Evolutionary conservation across 2,888 invertebrate genomes (phyloP).

Genomic region (Trichopoda pennipes): DNA sequence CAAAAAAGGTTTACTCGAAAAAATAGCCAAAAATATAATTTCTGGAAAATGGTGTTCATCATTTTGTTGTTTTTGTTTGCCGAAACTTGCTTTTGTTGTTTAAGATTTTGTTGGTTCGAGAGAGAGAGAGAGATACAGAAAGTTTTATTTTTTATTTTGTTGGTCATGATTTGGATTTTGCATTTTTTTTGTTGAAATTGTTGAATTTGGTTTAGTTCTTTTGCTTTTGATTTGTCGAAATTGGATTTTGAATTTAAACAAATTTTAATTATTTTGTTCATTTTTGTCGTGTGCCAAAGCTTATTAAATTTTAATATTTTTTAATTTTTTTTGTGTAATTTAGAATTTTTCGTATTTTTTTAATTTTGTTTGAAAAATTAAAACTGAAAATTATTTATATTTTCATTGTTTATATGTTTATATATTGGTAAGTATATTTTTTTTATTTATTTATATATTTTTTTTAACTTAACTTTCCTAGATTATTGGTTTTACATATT

Average conservation of each 20-base stretch:
- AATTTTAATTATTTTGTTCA: slow-evolving; percentile 57
- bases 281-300: slow-evolving; percentile 77
- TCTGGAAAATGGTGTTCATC: slow-evolving; percentile 53
- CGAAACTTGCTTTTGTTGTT: slow-evolving; percentile 70
- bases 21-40: slow-evolving; percentile 64
- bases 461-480: slow-evolving; percentile 42
- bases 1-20: slow-evolving; percentile 61
- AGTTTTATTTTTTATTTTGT: slow-evolving; percentile 51
- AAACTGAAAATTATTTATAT: slow-evolving; percentile 41
- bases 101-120: slow-evolving; percentile 56
- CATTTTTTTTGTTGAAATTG: neutral
- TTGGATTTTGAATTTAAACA: slow-evolving; percentile 67
- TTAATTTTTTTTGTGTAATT: slow-evolving; percentile 60
- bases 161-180: slow-evolving; percentile 63
- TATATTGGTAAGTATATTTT: slow-evolving; percentile 8
- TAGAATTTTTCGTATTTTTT: slow-evolving; percentile 41
- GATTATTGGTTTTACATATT: slow-evolving; percentile 32
- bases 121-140: too few relatives aligned
- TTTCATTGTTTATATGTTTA: slow-evolving; percentile 42
- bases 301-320: slow-evolving; percentile 70
- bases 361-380: slow-evolving; percentile 37
- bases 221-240: slow-evolving; percentile 63
- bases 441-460: slow-evolving; percentile 13
- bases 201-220: slow-evolving; percentile 55
- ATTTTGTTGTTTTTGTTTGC: slow-evolving; percentile 69